These are phyloP conservation scores for Leptonema lineaticorne DNA, from an alignment of 1,140 invertebrate genomes.

Conservation along the genomic window DNA sequence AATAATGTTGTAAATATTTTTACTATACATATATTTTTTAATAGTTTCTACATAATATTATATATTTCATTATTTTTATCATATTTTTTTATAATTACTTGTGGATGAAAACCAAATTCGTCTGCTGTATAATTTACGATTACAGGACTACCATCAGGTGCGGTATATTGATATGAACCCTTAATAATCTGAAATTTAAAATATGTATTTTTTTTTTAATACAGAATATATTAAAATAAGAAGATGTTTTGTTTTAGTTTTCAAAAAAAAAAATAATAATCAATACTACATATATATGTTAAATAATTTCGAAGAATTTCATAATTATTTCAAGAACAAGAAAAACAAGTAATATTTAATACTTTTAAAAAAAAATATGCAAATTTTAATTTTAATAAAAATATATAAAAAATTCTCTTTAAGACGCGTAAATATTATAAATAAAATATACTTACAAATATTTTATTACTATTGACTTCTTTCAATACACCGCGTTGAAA, in stretches of 20 bases:
- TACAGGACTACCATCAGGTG: slow-evolving; percentile 43
- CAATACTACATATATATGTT: no score
- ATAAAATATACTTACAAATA: slow-evolving; percentile 35
- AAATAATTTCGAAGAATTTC: no score
- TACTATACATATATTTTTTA: no score
- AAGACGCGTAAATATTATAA: slow-evolving; percentile 1
- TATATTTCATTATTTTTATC: no score
- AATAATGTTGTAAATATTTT: neutral
- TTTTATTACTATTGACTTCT: slow-evolving; percentile 50
- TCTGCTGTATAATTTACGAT: slow-evolving; percentile 58
- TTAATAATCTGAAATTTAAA: slow-evolving; percentile 38
- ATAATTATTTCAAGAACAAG: no score
- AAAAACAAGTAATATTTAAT: slow-evolving; percentile 41
- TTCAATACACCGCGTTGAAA: slow-evolving; percentile 60
- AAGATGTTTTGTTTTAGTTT: no score
- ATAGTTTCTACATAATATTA: no score
- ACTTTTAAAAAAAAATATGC: neutral
- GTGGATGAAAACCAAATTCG: slow-evolving; percentile 65
- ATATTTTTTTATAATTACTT: slow-evolving; percentile 35
- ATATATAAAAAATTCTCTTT: neutral
- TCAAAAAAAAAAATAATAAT: no score
- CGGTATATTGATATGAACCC: slow-evolving; percentile 45
- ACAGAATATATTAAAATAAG: no score
- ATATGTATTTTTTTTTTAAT: neutral
- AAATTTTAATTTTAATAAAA: neutral